Evolutionary conservation across 2,888 invertebrate species (phyloP), one percentile per base, ranked within the genome.

Genomic region (Acronicta leporina): DNA sequence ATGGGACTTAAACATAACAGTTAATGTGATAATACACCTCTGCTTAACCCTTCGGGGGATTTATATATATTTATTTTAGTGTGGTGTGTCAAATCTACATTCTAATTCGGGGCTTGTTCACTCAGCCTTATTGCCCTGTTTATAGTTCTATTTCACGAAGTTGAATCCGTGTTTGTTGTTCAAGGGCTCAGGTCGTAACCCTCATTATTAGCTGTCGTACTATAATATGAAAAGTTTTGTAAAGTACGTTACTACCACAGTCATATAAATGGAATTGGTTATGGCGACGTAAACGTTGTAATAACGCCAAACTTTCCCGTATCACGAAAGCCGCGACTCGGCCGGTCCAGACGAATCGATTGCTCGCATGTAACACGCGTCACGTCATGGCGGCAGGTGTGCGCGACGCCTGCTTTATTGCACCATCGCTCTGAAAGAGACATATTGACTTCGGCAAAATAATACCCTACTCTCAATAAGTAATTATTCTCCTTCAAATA

Each of bases 341-440:
- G 67, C 67, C 83, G 71, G 88, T 88, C 91, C 91, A 92, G 91
- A 92, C 91, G 82, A 90, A 92, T 92, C 92, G 92, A 92, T 92
- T 88, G 79, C 82, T 82, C 79, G 87, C 81, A 84, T 85, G 87
- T 82, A 77, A 83, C 85, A 86, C 78, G 83, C 84, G 83, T 85
- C 81, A 80, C 72, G 76, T 78, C 47, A 35, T 27, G 45, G 16
- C 72, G 82, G 81, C 90, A 91, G 92, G 91, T 92, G 91, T 85
- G 75, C 68, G 63, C 74, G 86, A 85, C 78, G 82, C 78, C 74
- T 81, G 77, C 82, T 87, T 83, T 84, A 88, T 85, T 82, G 76
- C 83, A 49, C 74, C 77, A 74, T 77, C 79, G 63, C 73, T 70
- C 72, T 53, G 59, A 68, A 76, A 75, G 68, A 81, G 79, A 86